Base-by-base conservation (phyloP, 2,888 invertebrate genomes). In the Drosophila aldrichi region DNA sequence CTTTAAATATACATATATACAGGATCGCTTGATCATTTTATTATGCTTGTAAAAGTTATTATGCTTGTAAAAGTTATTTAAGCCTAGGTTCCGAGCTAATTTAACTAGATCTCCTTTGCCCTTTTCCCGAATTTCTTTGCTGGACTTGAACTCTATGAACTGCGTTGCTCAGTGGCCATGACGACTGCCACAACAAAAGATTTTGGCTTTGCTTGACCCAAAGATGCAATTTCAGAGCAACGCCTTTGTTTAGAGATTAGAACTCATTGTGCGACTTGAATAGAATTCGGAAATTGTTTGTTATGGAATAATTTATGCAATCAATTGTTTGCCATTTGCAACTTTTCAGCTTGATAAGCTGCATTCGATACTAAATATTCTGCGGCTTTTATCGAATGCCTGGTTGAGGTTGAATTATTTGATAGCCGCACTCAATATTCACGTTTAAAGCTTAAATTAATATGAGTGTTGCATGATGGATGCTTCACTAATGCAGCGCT, bases 251-350 rank as follows among this genome's bases (percentile, higher is more conserved):
- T 38, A 54, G 52, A 25, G 49, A 49, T 49, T 34, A 34, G 49
- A 49, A 1, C 16, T 10, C 38, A 52, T 52, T 52, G 52, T 36
- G n/a, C 10, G 10, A 6, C 1, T n/a, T 52, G 29, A n/a, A 22
- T 56, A 6, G 34, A 4, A 12, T 44, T 34, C 48, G 48, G 44
- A 18, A 41, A 32, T 55, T 9, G 16, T 22, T 36, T 40, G 18
- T 29, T 40, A 12, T 16, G 34, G 32, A 58, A 54, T 54, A 48
- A 12, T 54, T 55, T 43, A 46, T 14, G 5, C 16, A 44, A 20
- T 49, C 51, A 38, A 62, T 56, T 69, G 62, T 48, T 56, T 46
- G 63, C 20, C 44, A 59, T 57, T 57, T 60, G 51, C 59, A 54
- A 41, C 34, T 22, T 49, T 41, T 63, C 6, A 48, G 41, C 25